A percentile compares a stretch with the other conserved stretches of the same genome.
phyloP scores from a whole-genome alignment of 2,888 invertebrate genomes.

The Crossocerus cetratus region DNA sequence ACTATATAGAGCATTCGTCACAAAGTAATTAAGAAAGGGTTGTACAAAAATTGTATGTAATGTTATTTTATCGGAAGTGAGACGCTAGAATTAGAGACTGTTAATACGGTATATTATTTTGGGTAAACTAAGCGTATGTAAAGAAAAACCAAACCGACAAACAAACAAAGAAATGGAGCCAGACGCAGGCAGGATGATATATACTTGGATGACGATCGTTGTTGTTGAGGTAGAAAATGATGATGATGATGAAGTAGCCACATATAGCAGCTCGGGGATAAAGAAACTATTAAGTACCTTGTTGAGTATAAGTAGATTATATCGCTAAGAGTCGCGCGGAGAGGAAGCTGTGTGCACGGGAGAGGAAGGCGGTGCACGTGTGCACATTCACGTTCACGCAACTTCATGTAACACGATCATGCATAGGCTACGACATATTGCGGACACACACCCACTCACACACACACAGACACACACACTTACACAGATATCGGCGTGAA shows the following conservation, averaged over 20 bases:
- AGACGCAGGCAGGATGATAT: no score
- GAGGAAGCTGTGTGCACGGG: constrained; percentile 45
- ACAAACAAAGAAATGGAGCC: constrained; percentile 46
- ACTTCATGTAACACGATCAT: constrained; percentile 37
- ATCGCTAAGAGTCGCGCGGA: constrained; percentile 62
- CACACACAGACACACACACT: neutral
- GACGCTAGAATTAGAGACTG: constrained; percentile 71
- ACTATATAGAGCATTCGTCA: constrained; percentile 41
- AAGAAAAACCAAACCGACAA: constrained; percentile 37
- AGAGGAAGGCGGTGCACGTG: constrained; percentile 35
- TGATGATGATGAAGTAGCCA: constrained; percentile 53
- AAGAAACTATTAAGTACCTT: constrained; percentile 74
- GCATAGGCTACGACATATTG: neutral
- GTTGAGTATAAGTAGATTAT: constrained; percentile 74
- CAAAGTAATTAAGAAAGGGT: constrained; percentile 57
- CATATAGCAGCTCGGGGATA: constrained; percentile 32
- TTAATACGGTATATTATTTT: constrained; percentile 73
- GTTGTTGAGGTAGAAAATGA: constrained; percentile 66
- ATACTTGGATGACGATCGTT: constrained; percentile 64
- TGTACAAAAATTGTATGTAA: constrained; percentile 72
- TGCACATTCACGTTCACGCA: constrained; percentile 41
- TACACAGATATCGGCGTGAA: constrained; percentile 11
- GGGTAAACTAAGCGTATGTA: constrained; percentile 61
- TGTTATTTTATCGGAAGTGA: constrained; percentile 71
- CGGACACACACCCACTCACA: neutral